A percentile compares a stretch with the other conserved stretches of the same genome.
Conservation (phyloP, 2,113 vertebrate species). For the Rhinolophus sinicus region DNA sequence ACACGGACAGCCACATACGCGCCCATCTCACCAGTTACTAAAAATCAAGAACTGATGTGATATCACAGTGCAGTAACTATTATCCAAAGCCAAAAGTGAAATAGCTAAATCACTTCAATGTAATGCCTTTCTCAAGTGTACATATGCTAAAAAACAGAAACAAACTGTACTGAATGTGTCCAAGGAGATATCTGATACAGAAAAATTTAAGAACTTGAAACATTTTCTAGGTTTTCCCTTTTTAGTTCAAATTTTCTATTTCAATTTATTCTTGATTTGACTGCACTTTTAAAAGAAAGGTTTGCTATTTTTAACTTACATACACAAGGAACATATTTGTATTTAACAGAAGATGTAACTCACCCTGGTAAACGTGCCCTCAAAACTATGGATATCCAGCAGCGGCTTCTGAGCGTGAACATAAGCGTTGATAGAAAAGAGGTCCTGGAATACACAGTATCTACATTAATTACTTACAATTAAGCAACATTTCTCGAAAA, state of each 20-base stretch:
- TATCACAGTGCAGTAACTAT: background rate
- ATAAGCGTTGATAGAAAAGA: conserved; percentile 95
- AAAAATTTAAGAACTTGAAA: background rate
- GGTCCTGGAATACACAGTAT: conserved; percentile 88
- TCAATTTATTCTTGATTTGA: background rate
- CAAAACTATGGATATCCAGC: conserved; percentile 98
- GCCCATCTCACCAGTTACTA: no score
- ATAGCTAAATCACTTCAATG: background rate
- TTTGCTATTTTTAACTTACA: background rate
- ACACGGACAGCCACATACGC: background rate
- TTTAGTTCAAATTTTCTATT: background rate
- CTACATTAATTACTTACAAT: conserved; percentile 25
- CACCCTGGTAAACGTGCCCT: conserved; percentile 98
- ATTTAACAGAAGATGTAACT: conserved; percentile 68
- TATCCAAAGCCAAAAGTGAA: background rate
- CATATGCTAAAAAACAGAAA: background rate
- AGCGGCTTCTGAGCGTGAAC: conserved; percentile 97
- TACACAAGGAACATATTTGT: background rate
- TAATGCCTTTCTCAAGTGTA: background rate
- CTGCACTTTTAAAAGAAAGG: background rate
- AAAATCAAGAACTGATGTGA: background rate
- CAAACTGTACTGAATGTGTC: background rate
- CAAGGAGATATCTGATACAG: background rate
- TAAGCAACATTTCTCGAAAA: background rate
- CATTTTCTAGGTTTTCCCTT: background rate